A percentile compares a stretch with the other conserved stretches of the same genome.
Evolutionary conservation across 2,113 vertebrate genomes (phyloP).

Genomic region (Serilophus lunatus): DNA sequence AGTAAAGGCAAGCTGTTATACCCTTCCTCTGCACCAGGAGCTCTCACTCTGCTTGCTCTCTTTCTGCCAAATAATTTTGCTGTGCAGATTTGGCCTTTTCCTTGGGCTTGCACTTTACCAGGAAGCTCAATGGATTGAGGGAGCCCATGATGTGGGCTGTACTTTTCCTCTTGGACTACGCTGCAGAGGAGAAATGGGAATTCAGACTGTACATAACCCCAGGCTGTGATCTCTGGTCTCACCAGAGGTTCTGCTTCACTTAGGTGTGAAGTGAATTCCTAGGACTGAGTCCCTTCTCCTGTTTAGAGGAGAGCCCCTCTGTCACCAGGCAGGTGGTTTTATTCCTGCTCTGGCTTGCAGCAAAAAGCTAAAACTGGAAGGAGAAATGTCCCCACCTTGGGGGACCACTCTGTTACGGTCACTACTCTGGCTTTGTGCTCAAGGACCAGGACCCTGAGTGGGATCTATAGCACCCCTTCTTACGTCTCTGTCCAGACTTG

Average conservation of each 20-base stretch:
- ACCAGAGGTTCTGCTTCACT: not conserved
- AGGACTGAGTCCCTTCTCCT: not conserved
- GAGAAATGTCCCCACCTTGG: not conserved
- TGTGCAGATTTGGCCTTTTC: not conserved
- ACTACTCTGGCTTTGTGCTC: not conserved
- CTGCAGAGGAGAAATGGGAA: not conserved
- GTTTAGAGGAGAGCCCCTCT: not conserved
- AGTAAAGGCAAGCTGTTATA: not conserved
- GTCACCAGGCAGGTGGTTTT: not conserved
- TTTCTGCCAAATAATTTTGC: not conserved
- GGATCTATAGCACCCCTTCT: not conserved
- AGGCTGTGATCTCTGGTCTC: not conserved
- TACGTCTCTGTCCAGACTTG: not conserved
- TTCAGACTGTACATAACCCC: not conserved
- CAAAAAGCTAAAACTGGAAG: not conserved
- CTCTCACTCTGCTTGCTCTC: not conserved
- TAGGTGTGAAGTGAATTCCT: not conserved
- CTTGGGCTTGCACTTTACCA: not conserved
- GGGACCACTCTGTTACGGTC: not conserved
- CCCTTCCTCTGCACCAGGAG: not conserved
- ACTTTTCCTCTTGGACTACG: not conserved
- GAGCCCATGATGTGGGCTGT: not conserved
- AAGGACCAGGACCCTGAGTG: not conserved
- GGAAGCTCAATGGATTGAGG: not conserved
- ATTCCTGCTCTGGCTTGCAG: not conserved